Evolutionary conservation across 1,140 invertebrate genomes (phyloP).

Genomic region (Drosophila azteca): DNA sequence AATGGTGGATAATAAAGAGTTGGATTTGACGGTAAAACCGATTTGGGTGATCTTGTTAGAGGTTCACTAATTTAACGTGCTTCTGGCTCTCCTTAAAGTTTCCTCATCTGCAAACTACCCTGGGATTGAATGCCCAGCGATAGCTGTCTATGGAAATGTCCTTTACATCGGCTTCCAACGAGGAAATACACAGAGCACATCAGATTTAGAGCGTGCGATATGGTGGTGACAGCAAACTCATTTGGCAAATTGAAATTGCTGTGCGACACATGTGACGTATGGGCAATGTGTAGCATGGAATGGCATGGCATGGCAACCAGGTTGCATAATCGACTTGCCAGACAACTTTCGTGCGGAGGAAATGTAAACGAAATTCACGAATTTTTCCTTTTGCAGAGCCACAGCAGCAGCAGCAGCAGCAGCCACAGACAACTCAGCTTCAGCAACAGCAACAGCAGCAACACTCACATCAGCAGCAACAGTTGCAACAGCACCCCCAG

Average conservation of each 20-base stretch:
- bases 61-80: neutral
- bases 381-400: constrained; percentile 70
- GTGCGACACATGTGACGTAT: constrained; percentile 53
- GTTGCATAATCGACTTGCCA: constrained; percentile 42
- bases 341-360: constrained; percentile 61
- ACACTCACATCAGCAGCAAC: constrained; percentile 47
- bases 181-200: constrained; percentile 15
- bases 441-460: constrained; percentile 51
- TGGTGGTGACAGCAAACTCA: constrained; percentile 42
- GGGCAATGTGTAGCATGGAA: constrained; percentile 54
- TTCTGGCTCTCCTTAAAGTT: neutral
- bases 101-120: too few relatives aligned
- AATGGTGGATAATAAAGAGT: constrained; percentile 21
- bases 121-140: too few relatives aligned
- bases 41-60: neutral
- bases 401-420: constrained; percentile 40
- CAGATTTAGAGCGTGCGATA: constrained; percentile 62
- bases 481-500: constrained; percentile 49
- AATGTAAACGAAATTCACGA: constrained; percentile 55
- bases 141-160: too few relatives aligned
- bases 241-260: constrained; percentile 58
- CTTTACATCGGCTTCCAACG: constrained; percentile 25
- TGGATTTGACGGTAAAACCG: neutral
- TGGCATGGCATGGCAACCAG: neutral
- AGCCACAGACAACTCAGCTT: constrained; percentile 33